These are phyloP conservation scores for Carcina quercana DNA, from an alignment of 2,888 invertebrate species.

Conservation along the genomic window DNA sequence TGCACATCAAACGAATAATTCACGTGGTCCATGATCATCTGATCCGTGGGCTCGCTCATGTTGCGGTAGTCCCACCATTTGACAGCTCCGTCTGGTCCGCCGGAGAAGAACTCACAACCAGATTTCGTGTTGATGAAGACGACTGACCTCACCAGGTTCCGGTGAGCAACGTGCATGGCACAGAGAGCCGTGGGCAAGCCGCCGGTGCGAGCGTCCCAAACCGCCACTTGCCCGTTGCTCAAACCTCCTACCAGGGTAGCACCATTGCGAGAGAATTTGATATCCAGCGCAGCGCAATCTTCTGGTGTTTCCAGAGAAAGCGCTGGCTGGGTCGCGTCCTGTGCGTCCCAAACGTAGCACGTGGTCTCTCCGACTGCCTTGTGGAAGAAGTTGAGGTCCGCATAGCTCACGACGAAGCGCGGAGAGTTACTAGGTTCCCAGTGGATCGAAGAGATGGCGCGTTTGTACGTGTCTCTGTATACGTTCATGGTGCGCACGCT, in stretches of 20 bases:
- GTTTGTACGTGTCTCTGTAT: constrained; percentile 79
- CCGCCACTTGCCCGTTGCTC: constrained; percentile 77
- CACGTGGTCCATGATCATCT: constrained; percentile 78
- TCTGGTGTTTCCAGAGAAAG: constrained; percentile 78
- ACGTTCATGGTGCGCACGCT: constrained; percentile 87
- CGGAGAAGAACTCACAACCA: constrained; percentile 94
- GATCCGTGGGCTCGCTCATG: constrained; percentile 77
- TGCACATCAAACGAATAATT: constrained; percentile 65
- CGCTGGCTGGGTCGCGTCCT: constrained; percentile 86
- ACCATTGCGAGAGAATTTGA: constrained; percentile 89
- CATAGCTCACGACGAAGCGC: constrained; percentile 87
- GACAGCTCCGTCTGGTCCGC: constrained; percentile 91
- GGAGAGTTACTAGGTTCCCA: constrained; percentile 91
- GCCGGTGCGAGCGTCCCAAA: constrained; percentile 87
- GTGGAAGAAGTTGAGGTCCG: constrained; percentile 83
- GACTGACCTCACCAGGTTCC: constrained; percentile 88
- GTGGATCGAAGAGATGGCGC: constrained; percentile 84
- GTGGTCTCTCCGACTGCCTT: constrained; percentile 33
- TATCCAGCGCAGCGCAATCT: constrained; percentile 82
- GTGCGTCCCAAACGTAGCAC: constrained; percentile 91
- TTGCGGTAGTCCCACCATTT: constrained; percentile 86
- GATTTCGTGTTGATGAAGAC: constrained; percentile 94
- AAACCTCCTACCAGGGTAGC: constrained; percentile 80
- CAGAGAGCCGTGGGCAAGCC: constrained; percentile 80
- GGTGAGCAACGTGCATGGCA: constrained; percentile 86